Evolutionary conservation across 1,140 invertebrate genomes (phyloP).

Genomic region (Schlechtendalia chinensis): DNA sequence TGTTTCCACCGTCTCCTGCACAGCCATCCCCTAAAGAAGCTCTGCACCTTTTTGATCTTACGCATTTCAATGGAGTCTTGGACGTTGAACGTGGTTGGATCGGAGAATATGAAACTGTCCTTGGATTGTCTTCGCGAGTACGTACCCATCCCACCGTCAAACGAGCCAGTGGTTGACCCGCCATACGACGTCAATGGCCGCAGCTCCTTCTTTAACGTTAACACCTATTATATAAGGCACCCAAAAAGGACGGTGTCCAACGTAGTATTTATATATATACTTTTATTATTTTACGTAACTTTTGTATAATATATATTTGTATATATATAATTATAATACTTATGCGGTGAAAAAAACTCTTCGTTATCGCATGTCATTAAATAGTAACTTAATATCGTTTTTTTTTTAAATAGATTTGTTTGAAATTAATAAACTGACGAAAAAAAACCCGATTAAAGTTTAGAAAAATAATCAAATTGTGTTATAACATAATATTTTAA

Average conservation of each 20-base stretch:
- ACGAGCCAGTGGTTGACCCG: conserved; percentile 49
- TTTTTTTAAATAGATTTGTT: no score
- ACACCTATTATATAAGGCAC: conserved; percentile 63
- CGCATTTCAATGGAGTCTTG: conserved; percentile 71
- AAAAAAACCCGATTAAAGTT: no score
- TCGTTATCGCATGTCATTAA: no score
- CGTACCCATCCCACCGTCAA: conserved; percentile 49
- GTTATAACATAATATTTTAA: no score
- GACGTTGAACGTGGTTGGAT: conserved; percentile 39
- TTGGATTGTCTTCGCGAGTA: conserved; percentile 50
- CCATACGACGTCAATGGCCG: conserved; percentile 58
- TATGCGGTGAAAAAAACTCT: no score
- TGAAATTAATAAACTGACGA: no score
- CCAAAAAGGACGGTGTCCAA: conserved; percentile 7
- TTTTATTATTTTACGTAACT: no score
- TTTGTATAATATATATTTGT: no score
- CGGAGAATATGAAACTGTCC: conserved; percentile 41
- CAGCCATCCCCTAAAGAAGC: conserved; percentile 91
- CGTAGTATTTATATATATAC: background rate
- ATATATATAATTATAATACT: no score
- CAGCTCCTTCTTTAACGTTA: conserved; percentile 77
- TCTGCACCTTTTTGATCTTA: conserved; percentile 94
- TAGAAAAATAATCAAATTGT: no score
- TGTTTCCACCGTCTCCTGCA: conserved; percentile 92
- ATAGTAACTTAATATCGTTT: no score